Conservation (phyloP, 2,888 invertebrate species). For the Xylota segnis region DNA sequence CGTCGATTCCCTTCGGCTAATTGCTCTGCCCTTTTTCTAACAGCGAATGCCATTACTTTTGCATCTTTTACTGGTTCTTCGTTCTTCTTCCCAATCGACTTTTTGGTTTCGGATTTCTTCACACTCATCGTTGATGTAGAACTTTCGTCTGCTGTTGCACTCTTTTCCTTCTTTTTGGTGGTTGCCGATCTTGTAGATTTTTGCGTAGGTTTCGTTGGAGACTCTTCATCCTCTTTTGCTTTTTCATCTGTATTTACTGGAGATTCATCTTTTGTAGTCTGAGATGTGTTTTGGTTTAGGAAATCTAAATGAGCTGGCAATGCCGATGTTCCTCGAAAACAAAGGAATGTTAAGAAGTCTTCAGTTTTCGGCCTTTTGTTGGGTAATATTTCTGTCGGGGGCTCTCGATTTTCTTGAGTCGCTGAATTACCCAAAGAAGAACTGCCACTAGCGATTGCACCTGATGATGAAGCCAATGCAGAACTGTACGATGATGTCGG, state of each 20-base stretch:
- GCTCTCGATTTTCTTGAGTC: conserved; percentile 87
- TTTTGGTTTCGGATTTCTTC: conserved; percentile 59
- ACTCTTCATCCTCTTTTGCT: conserved; percentile 47
- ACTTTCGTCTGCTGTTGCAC: conserved; percentile 45
- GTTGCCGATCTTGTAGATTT: conserved; percentile 58
- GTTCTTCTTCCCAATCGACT: conserved; percentile 36
- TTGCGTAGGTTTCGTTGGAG: conserved; percentile 43
- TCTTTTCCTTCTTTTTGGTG: conserved; percentile 54
- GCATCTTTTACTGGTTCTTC: conserved; percentile 54
- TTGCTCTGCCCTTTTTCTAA: conserved; percentile 86
- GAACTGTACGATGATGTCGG: conserved; percentile 84
- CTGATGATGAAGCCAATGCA: conserved; percentile 79
- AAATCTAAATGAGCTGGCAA: conserved; percentile 90
- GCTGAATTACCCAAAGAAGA: conserved; percentile 84
- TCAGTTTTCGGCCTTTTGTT: conserved; percentile 91
- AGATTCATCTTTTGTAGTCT: conserved; percentile 75
- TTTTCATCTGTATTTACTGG: conserved; percentile 51
- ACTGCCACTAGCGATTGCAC: conserved; percentile 75
- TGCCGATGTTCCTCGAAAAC: conserved; percentile 91
- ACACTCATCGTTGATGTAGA: conserved; percentile 46
- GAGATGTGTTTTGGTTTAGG: conserved; percentile 85
- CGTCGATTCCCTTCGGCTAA: conserved; percentile 82
- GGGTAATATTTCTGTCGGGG: conserved; percentile 87
- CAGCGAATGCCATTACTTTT: conserved; percentile 85
- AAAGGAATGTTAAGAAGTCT: conserved; percentile 93